Percentiles rank a stretch among this genome's conserved stretches.
phyloP scores from a whole-genome alignment of 2,113 vertebrate genomes.

The Todiramphus saurophagus region DNA sequence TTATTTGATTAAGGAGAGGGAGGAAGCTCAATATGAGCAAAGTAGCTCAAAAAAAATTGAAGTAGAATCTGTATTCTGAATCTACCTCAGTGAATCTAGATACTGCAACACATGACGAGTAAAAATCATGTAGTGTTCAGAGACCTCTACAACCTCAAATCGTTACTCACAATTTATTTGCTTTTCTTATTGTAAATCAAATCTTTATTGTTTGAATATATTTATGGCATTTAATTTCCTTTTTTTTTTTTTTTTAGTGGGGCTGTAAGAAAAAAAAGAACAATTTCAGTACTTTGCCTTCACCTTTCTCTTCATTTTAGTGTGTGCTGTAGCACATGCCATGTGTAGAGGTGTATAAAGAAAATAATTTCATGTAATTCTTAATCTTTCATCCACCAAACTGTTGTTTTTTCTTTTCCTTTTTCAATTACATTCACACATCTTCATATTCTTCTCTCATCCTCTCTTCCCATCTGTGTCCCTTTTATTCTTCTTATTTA shows the following conservation, averaged over 20 bases:
- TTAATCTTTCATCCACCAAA: neutral
- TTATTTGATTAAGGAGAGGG: neutral
- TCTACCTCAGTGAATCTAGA: slow-evolving; percentile 49
- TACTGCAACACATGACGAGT: neutral
- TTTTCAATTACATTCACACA: neutral
- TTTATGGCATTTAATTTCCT: slow-evolving; percentile 21
- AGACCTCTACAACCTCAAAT: neutral
- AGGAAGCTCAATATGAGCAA: neutral
- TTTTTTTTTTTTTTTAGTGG: neutral
- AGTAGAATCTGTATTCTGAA: slow-evolving; percentile 29
- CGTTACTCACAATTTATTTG: slow-evolving; percentile 27
- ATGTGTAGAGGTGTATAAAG: neutral
- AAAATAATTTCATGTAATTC: neutral
- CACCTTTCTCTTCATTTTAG: neutral
- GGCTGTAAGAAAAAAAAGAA: neutral
- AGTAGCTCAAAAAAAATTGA: neutral
- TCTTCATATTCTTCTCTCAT: neutral
- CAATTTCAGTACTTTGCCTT: neutral
- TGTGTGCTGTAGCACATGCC: neutral
- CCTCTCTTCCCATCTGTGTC: neutral
- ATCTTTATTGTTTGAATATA: slow-evolving; percentile 38
- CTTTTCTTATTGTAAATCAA: slow-evolving; percentile 21
- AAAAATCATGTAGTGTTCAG: neutral
- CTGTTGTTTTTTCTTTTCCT: neutral
- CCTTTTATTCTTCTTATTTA: neutral